phyloP scores from a whole-genome alignment of 2,797 vertebrate genomes.

The Arctocebus calabarensis region DNA sequence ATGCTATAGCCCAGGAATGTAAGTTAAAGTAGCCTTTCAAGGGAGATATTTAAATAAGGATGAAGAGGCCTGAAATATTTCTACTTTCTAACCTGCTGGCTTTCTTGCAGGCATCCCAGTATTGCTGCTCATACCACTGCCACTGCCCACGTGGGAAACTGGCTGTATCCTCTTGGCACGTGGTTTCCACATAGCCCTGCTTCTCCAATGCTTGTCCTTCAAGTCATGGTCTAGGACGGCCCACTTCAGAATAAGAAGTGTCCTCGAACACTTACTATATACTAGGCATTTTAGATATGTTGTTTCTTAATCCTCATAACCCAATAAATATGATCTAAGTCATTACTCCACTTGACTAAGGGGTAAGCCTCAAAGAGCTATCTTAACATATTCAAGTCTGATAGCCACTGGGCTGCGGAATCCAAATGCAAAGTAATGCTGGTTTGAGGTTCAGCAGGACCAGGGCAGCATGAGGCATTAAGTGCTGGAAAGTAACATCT shows the following conservation, averaged over 20 bases:
- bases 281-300: neutral
- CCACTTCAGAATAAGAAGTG: neutral
- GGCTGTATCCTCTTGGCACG: neutral
- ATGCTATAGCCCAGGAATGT: neutral
- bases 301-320: neutral
- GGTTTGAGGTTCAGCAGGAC: neutral
- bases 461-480: neutral
- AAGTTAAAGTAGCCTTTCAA: neutral
- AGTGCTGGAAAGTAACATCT: neutral
- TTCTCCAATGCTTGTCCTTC: neutral
- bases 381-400: neutral
- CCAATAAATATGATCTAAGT: neutral
- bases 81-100: neutral
- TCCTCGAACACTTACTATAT: neutral
- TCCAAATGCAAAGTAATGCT: neutral
- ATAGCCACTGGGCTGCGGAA: neutral
- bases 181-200: neutral
- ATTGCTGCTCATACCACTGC: neutral
- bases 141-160: neutral
- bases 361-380: neutral
- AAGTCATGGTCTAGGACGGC: neutral
- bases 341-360: conserved; percentile 33
- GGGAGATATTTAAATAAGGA: neutral
- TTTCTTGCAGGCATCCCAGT: neutral
- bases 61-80: neutral